phyloP scores from a whole-genome alignment of 1,140 invertebrate species.

The Stegodyphus mimosarum region DNA sequence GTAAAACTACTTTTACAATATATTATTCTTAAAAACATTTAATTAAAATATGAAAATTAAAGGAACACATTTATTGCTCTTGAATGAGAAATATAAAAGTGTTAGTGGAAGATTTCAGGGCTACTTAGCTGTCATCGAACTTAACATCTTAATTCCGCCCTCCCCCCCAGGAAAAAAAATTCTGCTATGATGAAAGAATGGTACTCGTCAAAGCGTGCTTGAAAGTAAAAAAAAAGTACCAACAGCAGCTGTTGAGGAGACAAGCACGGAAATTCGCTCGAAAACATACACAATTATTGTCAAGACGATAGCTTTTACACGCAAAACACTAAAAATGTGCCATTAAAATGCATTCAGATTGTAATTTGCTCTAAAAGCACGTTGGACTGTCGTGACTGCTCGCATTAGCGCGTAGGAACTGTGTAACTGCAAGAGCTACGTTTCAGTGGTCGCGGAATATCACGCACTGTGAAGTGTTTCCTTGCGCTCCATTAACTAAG shows the following conservation, averaged over 20 bases:
- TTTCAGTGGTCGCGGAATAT: too few relatives aligned
- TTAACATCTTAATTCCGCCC: not conserved
- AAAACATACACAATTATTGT: not conserved
- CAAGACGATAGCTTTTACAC: not conserved
- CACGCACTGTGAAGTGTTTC: too few relatives aligned
- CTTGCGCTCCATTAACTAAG: too few relatives aligned
- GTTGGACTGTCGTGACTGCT: not conserved
- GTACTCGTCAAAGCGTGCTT: not conserved
- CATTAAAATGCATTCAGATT: not conserved
- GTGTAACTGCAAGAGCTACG: not conserved
- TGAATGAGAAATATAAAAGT: too few relatives aligned
- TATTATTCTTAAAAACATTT: too few relatives aligned
- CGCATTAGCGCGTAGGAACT: not conserved
- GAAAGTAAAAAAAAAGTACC: too few relatives aligned
- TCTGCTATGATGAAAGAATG: not conserved
- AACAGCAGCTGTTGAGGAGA: not conserved
- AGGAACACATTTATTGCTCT: too few relatives aligned
- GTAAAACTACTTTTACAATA: too few relatives aligned
- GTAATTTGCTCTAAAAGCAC: not conserved
- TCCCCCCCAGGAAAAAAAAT: not conserved
- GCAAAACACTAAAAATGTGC: not conserved
- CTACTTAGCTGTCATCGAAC: not conserved
- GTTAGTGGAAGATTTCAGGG: not conserved
- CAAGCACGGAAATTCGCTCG: not conserved
- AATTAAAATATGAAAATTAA: too few relatives aligned